phyloP scores from a whole-genome alignment of 2,113 vertebrate genomes.

The Paedocypris sp. region DNA sequence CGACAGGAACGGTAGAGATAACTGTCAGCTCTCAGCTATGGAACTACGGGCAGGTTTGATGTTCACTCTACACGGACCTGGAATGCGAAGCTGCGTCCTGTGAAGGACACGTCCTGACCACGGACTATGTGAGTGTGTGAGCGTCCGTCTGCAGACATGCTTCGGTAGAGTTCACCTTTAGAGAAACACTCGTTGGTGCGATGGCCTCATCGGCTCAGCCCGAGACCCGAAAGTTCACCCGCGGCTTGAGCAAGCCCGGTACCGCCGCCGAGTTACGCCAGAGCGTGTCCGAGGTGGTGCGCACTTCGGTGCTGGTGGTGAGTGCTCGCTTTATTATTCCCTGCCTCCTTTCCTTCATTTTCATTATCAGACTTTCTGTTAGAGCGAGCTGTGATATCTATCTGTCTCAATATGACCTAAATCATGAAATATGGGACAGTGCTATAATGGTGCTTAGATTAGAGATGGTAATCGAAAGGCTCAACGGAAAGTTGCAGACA shows the following conservation, averaged over 20 bases:
- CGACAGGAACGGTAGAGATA: no score
- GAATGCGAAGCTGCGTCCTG: background rate
- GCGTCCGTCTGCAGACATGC: background rate
- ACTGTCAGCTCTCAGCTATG: no score
- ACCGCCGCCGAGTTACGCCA: conserved; percentile 88
- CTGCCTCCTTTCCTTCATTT: no score
- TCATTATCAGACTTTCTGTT: background rate
- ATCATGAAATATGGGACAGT: conserved; percentile 9
- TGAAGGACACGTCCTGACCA: background rate
- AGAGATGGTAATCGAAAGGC: background rate
- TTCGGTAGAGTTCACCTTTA: background rate
- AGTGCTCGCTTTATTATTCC: no score
- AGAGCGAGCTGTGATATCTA: background rate
- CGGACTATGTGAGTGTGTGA: conserved; percentile 30
- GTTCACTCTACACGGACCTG: background rate
- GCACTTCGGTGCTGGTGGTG: conserved; percentile 80
- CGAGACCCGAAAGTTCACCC: conserved; percentile 86
- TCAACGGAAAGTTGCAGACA: background rate
- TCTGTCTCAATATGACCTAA: background rate
- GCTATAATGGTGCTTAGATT: background rate
- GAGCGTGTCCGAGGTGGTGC: conserved; percentile 86
- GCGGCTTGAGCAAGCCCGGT: conserved; percentile 82
- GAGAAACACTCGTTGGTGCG: conserved; percentile 25
- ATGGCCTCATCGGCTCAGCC: conserved; percentile 56
- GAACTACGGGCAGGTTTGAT: background rate